These are phyloP conservation scores for Nyctereutes procyonoides DNA, from an alignment of 2,113 vertebrate genomes.

Conservation along the genomic window DNA sequence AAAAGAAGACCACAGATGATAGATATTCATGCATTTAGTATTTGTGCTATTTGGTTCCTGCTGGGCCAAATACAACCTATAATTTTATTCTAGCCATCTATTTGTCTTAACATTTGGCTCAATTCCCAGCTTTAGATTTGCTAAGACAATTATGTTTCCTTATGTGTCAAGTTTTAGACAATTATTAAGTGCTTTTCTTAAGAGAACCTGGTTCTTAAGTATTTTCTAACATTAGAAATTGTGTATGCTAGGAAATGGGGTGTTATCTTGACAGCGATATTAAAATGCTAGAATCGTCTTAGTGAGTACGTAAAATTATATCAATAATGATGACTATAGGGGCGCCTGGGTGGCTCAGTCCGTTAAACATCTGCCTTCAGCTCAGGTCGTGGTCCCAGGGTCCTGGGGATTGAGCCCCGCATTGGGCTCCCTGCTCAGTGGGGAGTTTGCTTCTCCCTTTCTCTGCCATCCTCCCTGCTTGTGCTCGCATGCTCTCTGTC, in stretches of 20 bases:
- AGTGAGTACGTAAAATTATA: neutral
- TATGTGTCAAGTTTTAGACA: neutral
- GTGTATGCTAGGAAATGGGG: neutral
- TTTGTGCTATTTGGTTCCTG: neutral
- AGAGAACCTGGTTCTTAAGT: constrained; percentile 39
- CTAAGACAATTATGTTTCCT: constrained; percentile 23
- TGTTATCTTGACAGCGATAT: neutral
- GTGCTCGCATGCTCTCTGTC: too few species aligned
- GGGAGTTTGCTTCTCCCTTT: too few species aligned
- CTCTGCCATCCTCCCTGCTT: too few species aligned
- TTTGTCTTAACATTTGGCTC: neutral
- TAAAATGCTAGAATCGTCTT: constrained; percentile 45
- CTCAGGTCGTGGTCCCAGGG: too few species aligned
- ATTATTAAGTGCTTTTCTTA: constrained; percentile 14
- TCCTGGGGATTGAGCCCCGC: too few species aligned
- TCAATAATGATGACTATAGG: neutral
- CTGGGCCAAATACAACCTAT: neutral
- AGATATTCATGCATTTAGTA: neutral
- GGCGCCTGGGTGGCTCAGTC: too few species aligned
- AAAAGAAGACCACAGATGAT: neutral
- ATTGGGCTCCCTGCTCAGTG: too few species aligned
- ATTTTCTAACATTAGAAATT: constrained; percentile 43
- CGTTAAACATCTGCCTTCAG: too few species aligned
- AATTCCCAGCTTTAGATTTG: neutral
- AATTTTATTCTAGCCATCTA: neutral